phyloP scores from a whole-genome alignment of 2,888 invertebrate genomes.

The Unio delphinus region DNA sequence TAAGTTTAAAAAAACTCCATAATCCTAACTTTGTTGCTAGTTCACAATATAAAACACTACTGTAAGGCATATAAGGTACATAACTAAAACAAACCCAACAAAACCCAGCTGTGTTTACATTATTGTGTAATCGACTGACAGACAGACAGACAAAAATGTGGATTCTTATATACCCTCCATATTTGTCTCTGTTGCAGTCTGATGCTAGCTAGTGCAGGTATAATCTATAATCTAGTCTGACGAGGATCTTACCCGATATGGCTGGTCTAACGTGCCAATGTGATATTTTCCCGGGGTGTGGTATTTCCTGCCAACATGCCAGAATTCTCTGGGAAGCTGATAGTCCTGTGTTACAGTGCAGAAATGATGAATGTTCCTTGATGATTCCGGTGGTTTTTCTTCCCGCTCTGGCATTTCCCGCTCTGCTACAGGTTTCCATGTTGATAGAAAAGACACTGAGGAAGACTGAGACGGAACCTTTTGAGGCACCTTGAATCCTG shows the following conservation, averaged over 20 bases:
- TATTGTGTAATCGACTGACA: no score
- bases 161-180: no score
- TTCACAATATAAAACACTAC: no score
- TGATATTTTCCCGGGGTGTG: slow-evolving; percentile 60
- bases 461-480: slow-evolving; percentile 34
- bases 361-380: slow-evolving; percentile 66
- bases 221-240: background rate
- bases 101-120: no score
- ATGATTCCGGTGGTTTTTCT: slow-evolving; percentile 23
- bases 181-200: no score
- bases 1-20: no score
- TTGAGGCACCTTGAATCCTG: slow-evolving; percentile 25
- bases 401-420: slow-evolving; percentile 25
- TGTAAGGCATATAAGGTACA: no score
- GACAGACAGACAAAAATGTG: no score
- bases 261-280: slow-evolving; percentile 51
- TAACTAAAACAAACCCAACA: no score
- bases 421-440: slow-evolving; percentile 54
- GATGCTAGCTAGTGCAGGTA: no score
- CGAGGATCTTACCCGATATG: slow-evolving; percentile 48
- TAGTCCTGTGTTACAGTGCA: slow-evolving; percentile 62
- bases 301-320: slow-evolving; percentile 62
- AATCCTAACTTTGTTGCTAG: no score
- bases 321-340: slow-evolving; percentile 61
- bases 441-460: slow-evolving; percentile 58